Conservation (phyloP, 2,888 invertebrate genomes). For the Erynnis tages region DNA sequence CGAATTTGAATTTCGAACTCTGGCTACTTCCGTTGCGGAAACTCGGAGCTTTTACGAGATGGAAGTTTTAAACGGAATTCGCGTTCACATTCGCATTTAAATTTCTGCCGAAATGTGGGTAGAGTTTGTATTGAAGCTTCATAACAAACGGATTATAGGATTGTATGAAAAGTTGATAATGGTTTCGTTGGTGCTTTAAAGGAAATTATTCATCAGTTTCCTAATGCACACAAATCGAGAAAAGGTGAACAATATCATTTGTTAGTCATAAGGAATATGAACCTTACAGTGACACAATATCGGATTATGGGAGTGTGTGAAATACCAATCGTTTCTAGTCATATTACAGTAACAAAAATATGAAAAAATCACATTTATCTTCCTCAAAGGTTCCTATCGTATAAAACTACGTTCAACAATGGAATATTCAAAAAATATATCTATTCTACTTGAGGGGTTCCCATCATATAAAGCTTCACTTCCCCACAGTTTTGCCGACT, state of each 20-base stretch:
- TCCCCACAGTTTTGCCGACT: conserved; percentile 19
- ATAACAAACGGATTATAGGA: neutral
- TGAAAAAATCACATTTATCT: no score
- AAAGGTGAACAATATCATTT: no score
- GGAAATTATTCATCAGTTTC: no score
- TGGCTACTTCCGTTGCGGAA: conserved; percentile 72
- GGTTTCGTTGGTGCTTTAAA: neutral
- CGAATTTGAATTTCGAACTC: conserved; percentile 80
- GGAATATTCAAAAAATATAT: neutral
- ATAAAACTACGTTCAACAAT: no score
- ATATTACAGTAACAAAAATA: no score
- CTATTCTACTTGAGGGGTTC: neutral
- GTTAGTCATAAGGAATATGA: no score
- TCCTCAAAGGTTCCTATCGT: no score
- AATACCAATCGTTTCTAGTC: no score
- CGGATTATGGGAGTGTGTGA: no score
- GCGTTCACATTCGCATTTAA: conserved; percentile 12
- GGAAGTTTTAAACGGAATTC: conserved; percentile 59
- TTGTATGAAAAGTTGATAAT: neutral
- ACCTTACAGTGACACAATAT: no score
- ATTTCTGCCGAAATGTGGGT: conserved; percentile 1
- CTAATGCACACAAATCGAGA: no score
- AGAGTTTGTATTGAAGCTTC: conserved; percentile 14
- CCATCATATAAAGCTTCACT: conserved; percentile 22
- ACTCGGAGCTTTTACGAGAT: conserved; percentile 64